Evolutionary conservation across 2,113 vertebrate genomes (phyloP).

Genomic region (Bos indicus): DNA sequence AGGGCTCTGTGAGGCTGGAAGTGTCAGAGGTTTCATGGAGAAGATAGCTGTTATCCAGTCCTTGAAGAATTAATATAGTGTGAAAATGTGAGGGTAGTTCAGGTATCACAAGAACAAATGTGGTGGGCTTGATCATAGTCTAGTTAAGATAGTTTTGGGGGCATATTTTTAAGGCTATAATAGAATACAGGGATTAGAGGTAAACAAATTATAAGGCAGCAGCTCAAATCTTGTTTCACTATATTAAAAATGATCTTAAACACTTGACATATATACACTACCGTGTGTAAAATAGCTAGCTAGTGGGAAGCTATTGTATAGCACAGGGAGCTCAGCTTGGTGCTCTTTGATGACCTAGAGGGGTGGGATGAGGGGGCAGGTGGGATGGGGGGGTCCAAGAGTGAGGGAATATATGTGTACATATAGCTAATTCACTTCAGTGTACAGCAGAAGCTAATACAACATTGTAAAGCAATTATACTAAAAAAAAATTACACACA

Average conservation of each 20-base stretch:
- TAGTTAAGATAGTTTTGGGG: background rate
- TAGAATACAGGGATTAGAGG: background rate
- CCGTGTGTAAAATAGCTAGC: background rate
- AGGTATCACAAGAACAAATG: background rate
- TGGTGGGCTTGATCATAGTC: background rate
- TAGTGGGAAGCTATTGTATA: background rate
- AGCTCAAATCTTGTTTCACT: background rate
- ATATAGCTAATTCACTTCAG: background rate
- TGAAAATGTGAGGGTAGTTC: background rate
- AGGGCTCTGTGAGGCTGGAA: background rate
- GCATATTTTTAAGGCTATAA: background rate
- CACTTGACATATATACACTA: background rate
- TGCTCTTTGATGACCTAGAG: background rate
- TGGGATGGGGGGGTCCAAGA: background rate
- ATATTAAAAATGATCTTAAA: background rate
- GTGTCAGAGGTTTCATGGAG: background rate
- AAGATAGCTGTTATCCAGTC: background rate
- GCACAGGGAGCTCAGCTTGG: background rate
- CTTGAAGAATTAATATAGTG: background rate
- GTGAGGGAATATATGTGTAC: background rate
- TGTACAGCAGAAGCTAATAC: background rate
- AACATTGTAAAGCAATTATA: background rate
- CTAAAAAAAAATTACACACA: background rate
- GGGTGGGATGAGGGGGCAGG: background rate
- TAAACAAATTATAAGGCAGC: background rate